Base-by-base conservation (phyloP, 2,888 invertebrate species). In the Helobdella robusta region DNA sequence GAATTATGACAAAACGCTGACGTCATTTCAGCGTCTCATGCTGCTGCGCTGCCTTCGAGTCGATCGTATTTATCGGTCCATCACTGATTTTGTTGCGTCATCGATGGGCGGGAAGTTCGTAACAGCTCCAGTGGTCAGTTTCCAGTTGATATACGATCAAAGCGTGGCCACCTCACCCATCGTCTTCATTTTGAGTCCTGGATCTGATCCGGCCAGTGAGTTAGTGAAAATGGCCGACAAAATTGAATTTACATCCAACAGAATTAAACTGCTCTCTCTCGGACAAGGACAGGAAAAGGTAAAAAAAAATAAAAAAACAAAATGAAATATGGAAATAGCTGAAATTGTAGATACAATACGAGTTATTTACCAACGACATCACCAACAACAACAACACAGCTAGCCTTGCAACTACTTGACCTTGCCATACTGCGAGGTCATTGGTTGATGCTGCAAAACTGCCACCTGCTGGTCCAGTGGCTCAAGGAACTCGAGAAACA, bases 391-490 rank as follows among this genome's bases (percentile, higher is more conserved):
- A n/a, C n/a, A n/a, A n/a, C n/a, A n/a, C 73, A 89, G 88, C 80
- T 85, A 2, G 92, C 92, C 78, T 25, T 80, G 28, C 76, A 75
- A 66, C 73, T 78, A n/a, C 70, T 80, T 61, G 79, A 80, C 70
- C 78, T 78, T 20, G 78, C 79, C 34, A 75, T 78, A 25, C 73
- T 76, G 11, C 74, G 80, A 75, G 93, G 93, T 0, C 87, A 88
- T 74, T 93, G 93, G 93, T 80, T 93, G 68, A 88, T 93, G 84
- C 83, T 91, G 30, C 92, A 92, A 82, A 93, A 93, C 81, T 93
- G 91, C 69, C 93, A 93, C 77, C 81, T 93, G 59, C 80, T 92
- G 30, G 83, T 91, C 11, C 82, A 84, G 3, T 92, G 92, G 81
- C 83, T 91, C 4, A 83, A 85, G 25, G 85, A 85, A 69, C 80